A percentile compares a stretch with the other conserved stretches of the same genome.
phyloP scores from a whole-genome alignment of 2,113 vertebrate genomes.

The Petrocephalus zakoni region DNA sequence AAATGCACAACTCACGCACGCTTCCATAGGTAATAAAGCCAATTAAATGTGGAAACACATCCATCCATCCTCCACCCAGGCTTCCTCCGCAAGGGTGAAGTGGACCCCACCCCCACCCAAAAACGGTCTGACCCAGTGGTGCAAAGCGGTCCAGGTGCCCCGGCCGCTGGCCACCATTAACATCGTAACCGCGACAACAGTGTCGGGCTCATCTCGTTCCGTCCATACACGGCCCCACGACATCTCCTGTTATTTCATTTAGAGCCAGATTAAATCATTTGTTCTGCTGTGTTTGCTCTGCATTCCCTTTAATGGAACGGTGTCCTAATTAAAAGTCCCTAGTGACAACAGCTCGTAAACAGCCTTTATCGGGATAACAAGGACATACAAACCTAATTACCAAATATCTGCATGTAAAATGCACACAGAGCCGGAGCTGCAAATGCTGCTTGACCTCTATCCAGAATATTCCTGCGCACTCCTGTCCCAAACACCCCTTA shows the following conservation, averaged over 20 bases:
- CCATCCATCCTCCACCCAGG: neutral
- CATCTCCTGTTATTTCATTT: neutral
- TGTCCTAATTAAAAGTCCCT: conserved; percentile 3
- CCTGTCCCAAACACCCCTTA: neutral
- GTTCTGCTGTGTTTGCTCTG: conserved; percentile 2
- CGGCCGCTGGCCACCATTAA: neutral
- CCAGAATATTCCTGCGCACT: neutral
- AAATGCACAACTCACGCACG: neutral
- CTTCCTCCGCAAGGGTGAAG: neutral
- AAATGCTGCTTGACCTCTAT: neutral
- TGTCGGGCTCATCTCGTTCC: no score
- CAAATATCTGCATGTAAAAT: neutral
- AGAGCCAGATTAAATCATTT: neutral
- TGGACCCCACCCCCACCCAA: neutral
- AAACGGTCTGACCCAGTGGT: neutral
- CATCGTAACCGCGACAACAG: neutral
- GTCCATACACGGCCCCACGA: no score
- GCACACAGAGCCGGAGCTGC: neutral
- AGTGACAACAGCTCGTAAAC: neutral
- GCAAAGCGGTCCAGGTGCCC: neutral
- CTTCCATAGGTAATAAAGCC: neutral
- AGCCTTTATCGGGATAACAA: neutral
- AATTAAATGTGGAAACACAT: neutral
- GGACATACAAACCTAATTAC: neutral
- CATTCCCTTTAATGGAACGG: neutral